A percentile compares a stretch with the other conserved stretches of the same genome.
Conservation (phyloP, 2,797 vertebrate genomes). For the Taenioides sp. region DNA sequence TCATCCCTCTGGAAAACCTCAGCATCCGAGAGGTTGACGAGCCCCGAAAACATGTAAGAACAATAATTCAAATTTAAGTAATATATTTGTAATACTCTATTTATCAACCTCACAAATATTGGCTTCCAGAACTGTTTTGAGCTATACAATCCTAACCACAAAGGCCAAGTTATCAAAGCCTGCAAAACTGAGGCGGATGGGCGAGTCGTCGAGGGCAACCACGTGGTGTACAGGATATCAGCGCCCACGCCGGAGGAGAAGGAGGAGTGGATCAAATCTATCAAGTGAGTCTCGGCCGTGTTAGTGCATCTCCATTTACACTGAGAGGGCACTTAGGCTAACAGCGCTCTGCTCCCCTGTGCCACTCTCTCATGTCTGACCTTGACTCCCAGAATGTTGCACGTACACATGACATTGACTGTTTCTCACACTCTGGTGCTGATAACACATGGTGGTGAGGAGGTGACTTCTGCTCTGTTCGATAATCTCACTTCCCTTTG, state of each 20-base stretch:
- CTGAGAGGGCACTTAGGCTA: slow-evolving; percentile 64
- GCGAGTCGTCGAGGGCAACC: slow-evolving; percentile 96
- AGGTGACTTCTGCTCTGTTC: slow-evolving; percentile 50
- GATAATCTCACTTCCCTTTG: slow-evolving; percentile 61
- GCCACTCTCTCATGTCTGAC: slow-evolving; percentile 67
- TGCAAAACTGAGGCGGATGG: slow-evolving; percentile 98
- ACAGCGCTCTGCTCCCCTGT: slow-evolving; percentile 46
- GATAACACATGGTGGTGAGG: slow-evolving; percentile 53
- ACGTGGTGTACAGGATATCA: slow-evolving; percentile 96
- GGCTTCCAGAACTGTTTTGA: slow-evolving; percentile 92
- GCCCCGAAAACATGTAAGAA: slow-evolving; percentile 91
- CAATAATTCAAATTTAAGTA: not conserved
- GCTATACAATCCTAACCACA: slow-evolving; percentile 94
- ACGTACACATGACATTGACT: slow-evolving; percentile 35
- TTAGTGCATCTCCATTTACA: slow-evolving; percentile 66
- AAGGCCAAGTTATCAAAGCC: slow-evolving; percentile 97
- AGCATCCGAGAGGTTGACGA: slow-evolving; percentile 97
- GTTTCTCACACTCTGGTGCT: slow-evolving; percentile 62
- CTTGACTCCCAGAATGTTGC: slow-evolving; percentile 57
- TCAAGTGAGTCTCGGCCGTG: slow-evolving; percentile 81
- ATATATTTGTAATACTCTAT: not conserved
- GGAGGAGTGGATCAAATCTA: slow-evolving; percentile 99
- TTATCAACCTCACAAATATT: not conserved
- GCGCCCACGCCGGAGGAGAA: slow-evolving; percentile 95
- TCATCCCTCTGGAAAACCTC: slow-evolving; percentile 96